Evolutionary conservation across 2,797 vertebrate genomes (phyloP).

Genomic region (Pachyuromys duprasi): DNA sequence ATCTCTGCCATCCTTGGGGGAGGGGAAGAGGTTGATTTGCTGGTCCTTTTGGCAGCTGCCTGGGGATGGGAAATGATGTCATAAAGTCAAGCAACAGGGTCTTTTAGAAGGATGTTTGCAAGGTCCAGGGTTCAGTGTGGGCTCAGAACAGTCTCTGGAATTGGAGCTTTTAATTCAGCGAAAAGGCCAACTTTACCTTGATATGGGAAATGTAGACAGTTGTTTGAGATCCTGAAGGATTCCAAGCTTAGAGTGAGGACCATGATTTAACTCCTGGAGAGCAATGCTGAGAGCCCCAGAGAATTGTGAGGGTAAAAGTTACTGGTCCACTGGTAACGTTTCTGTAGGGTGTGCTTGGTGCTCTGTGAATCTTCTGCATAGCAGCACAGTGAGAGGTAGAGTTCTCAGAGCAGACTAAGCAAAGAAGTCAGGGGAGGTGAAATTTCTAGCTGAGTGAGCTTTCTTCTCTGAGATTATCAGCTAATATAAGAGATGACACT

Average conservation of each 20-base stretch:
- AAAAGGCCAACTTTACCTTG: background rate
- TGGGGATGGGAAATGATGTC: no score
- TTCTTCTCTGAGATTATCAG: background rate
- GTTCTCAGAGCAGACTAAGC: fast-evolving
- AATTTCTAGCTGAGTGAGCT: background rate
- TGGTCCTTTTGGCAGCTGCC: background rate
- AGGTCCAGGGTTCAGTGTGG: background rate
- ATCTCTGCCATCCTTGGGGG: background rate
- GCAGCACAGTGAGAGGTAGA: background rate
- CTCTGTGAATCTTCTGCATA: background rate
- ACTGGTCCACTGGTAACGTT: background rate
- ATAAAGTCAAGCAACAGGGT: background rate
- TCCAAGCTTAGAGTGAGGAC: background rate
- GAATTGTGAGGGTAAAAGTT: background rate
- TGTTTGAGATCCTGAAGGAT: background rate
- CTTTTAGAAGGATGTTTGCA: background rate
- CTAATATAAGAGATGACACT: background rate
- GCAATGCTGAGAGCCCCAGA: background rate
- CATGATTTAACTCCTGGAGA: fast-evolving
- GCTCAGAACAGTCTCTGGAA: background rate
- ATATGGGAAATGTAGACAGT: background rate
- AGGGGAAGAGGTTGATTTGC: constrained; percentile 28
- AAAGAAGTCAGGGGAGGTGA: background rate
- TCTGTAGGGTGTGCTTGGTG: background rate
- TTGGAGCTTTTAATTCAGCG: background rate